Evolutionary conservation across 1,140 invertebrate species (phyloP), one percentile per base, ranked within the genome.

Genomic region (Drosophila cardini): DNA sequence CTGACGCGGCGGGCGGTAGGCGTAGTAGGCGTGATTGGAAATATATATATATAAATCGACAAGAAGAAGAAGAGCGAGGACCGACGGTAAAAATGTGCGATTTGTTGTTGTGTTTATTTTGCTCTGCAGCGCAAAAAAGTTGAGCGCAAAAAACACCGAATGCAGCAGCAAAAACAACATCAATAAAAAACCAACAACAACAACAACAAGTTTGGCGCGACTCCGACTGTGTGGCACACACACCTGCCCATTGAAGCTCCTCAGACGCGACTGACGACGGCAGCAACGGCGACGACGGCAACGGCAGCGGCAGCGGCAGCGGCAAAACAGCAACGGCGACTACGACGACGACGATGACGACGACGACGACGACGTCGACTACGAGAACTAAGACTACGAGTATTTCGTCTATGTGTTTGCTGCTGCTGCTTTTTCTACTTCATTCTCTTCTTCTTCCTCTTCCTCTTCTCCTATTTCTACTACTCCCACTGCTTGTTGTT

Each of bases 231-330:
- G 63, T 68, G 70, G 43, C 72, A 85, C 77, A 85, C 87, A 86
- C 90, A 91, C 87, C 90, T 89, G 82, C 72, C 84, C 80, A 77
- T 90, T 86, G 80, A 91, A 91, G 87, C 90, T 89, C 86, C 90
- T 82, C 87, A 82, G 81, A 85, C 82, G 90, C 90, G 83, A 91
- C 90, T 91, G 90, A 91, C 90, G 81, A 74, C 64, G 83, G 50
- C 75, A 50, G 40, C 67, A 62, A 73, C 72, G 82, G 13, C 68
- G 58, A 68, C 80, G 53, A 38, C 68, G 48, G 36, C 71, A 53
- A 38, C 57, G 50, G 6, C 62, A 32, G 32, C 70, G 36, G 21
- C 62, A 32, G 32, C 70, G 36, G 21, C 73, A 48, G n/a, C 67
- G 21, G 4, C 68, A 62, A n/a, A 50, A 10, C 67, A 26, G 4